Conservation (phyloP, 2,797 vertebrate species). For the Pipistrellus pipistrellus region DNA sequence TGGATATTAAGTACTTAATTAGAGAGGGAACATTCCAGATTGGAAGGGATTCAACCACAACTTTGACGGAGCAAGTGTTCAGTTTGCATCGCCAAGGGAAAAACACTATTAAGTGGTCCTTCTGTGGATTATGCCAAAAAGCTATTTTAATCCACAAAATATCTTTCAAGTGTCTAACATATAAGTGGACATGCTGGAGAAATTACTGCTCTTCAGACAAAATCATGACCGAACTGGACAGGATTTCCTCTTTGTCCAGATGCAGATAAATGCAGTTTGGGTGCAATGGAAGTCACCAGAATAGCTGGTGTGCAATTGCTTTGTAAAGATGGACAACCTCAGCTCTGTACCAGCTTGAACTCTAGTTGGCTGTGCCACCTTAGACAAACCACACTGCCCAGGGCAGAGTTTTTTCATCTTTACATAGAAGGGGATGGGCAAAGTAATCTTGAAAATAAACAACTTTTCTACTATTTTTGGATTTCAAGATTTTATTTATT, state of each 20-base stretch:
- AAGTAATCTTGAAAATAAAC: not conserved
- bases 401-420: not conserved
- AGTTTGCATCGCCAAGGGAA: constrained; percentile 59
- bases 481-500: not conserved
- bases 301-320: not conserved
- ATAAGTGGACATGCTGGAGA: not conserved
- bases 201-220: not conserved
- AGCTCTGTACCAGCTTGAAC: not conserved
- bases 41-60: constrained; percentile 71
- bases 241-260: not conserved
- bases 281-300: not conserved
- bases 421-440: not conserved
- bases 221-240: constrained; percentile 60
- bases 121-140: constrained; percentile 58
- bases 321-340: not conserved
- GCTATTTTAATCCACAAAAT: constrained; percentile 61
- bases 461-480: not conserved
- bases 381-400: not conserved
- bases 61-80: constrained; percentile 69
- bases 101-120: constrained; percentile 49
- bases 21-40: constrained; percentile 74
- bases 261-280: not conserved
- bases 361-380: not conserved
- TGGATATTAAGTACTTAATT: constrained; percentile 82
- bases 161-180: constrained; percentile 5